phyloP scores from a whole-genome alignment of 1,140 invertebrate species.

The Panagrolaimus sp. region DNA sequence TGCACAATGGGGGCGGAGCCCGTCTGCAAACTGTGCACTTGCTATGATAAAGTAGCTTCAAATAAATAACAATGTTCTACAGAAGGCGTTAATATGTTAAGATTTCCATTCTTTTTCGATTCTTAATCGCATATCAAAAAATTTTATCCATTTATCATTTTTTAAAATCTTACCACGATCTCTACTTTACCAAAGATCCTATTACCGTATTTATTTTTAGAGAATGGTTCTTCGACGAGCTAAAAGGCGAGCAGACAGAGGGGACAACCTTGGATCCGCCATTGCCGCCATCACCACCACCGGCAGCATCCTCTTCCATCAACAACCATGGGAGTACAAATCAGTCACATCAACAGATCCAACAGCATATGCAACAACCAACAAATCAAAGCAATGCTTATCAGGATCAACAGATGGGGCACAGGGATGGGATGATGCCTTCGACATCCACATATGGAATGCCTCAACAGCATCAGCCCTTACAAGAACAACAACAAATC shows the following conservation, averaged over 20 bases:
- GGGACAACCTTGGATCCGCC: background rate
- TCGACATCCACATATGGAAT: background rate
- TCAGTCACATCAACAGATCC: too few relatives aligned
- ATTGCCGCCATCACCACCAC: slow-evolving; percentile 1
- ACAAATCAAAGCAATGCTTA: too few relatives aligned
- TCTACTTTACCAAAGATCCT: too few relatives aligned
- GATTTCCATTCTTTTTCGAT: too few relatives aligned
- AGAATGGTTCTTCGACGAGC: slow-evolving; percentile 10
- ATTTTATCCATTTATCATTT: too few relatives aligned
- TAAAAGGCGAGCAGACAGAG: background rate
- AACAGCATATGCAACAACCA: too few relatives aligned
- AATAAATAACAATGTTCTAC: too few relatives aligned
- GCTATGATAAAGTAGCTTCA: slow-evolving; percentile 12
- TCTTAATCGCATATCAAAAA: too few relatives aligned
- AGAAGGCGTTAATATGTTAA: too few relatives aligned
- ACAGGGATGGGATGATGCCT: background rate
- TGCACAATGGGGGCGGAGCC: slow-evolving; percentile 9
- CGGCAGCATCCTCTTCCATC: background rate
- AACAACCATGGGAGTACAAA: too few relatives aligned
- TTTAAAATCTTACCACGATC: too few relatives aligned
- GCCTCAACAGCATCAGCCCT: background rate
- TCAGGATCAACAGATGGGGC: too few relatives aligned
- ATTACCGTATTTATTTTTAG: background rate
- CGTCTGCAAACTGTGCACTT: slow-evolving; percentile 12
- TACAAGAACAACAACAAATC: background rate